Base-by-base conservation (phyloP, 1,140 invertebrate species). In the Macrostomum lignano region DNA sequence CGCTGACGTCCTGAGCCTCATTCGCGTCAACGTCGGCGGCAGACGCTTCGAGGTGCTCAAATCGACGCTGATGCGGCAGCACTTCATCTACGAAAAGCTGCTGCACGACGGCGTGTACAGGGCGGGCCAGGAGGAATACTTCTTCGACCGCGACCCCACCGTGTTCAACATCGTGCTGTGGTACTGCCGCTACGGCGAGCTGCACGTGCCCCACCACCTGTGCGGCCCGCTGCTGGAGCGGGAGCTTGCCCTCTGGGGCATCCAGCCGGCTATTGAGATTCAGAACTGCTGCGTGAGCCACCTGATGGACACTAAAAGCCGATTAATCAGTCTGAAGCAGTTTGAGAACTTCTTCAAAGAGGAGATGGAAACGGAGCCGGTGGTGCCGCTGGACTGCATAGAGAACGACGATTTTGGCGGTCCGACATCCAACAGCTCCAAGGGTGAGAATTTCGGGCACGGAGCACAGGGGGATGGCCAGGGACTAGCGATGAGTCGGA, bases 251-350 rank as follows among this genome's bases (percentile, higher is more conserved):
- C 14, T 17, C 19, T 28, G 26, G 26, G 26, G 26, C 15, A 28
- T 28, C 3, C 15, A 15, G 26, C 3, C 7, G 19, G 26, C 19
- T 5, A 17, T 15, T 9, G 19, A 28, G 15, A 28, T 28, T 5
- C 14, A 28, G 19, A 15, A 28, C 19, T 28, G 26, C 19, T 28
- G 26, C 19, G 15, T 28, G 9, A 28, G 46, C 14, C 42, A 49
- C 11, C 52, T 49, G 32, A 51, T 28, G 15, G 14, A 28, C 7
- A 15, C 19, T n/a, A n/a, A n/a, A n/a, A n/a, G n/a, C n/a, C n/a
- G n/a, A n/a, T n/a, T n/a, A n/a, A n/a, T n/a, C n/a, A n/a, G n/a
- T n/a, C n/a, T n/a, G n/a, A n/a, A n/a, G n/a, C n/a, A n/a, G n/a
- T n/a, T n/a, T n/a, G n/a, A n/a, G n/a, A n/a, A n/a, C n/a, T n/a